Base-by-base conservation (phyloP, 2,113 vertebrate genomes). In the Ariopsis seemanni region DNA sequence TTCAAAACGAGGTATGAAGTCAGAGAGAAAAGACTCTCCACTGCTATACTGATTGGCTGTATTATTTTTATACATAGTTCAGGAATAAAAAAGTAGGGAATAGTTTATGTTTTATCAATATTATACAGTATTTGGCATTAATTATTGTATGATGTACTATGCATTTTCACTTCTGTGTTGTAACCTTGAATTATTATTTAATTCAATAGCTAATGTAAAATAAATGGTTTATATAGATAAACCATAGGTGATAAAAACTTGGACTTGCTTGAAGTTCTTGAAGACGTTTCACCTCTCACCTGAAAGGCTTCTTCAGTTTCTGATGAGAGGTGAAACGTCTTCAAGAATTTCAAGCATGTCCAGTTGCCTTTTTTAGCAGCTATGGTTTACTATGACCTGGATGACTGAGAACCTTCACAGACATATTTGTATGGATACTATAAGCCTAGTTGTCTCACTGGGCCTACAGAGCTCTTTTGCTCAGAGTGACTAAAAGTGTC, bases 41-140 rank as follows among this genome's bases (percentile, higher is more conserved):
- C 57, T 82, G 79, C 57, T 62, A 58, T 42, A 18, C 20, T 48
- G 69, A 84, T 69, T 67, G 48, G 15, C 6, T 67, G 58, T 17
- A 27, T 62, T 79, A 67, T 86, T 86, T 79, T 69, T 69, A 69
- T 86, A 30, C 18, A 12, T 30, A 6, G 50, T 79, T 63, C 60
- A 42, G 58, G 17, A 78, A 50, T 48, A 14, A 77, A 52, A 50
- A 74, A 30, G 12, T 62, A n/a, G 30, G 5, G 25, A 27, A 27
- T 9, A 63, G 8, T 85, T 60, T 50, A 53, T 55, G 17, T 11
- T 34, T 57, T 79, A 57, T 62, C 9, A 25, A 25, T 63, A 34
- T 34, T 25, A 67, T 65, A 42, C 42, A 42, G 42, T 42, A 65
- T 34, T 15, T 14, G 27, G 2, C 27, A 69, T 57, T 50, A 62